A percentile compares a stretch with the other conserved stretches of the same genome.
Evolutionary conservation across 2,888 invertebrate genomes (phyloP).

Genomic region (Drosophila kambysellisi): DNA sequence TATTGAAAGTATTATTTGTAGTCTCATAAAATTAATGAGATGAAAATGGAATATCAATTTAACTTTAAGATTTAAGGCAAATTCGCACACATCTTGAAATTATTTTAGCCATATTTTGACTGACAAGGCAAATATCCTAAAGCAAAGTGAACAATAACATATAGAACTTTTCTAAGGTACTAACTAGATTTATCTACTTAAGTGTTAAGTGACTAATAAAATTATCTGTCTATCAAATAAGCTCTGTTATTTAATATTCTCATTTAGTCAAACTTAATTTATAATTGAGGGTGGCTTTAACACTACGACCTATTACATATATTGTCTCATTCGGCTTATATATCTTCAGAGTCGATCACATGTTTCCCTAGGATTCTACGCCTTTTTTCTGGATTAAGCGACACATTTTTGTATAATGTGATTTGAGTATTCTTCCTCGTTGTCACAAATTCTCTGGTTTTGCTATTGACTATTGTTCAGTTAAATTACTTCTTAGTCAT

Average conservation of each 20-base stretch:
- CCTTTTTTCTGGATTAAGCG: not conserved
- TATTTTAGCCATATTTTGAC: not conserved
- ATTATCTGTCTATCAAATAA: not conserved
- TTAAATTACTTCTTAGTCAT: accelerated
- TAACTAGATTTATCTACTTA: not conserved
- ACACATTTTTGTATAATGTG: not conserved
- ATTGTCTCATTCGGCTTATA: not conserved
- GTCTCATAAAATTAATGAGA: not conserved
- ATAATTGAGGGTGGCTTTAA: not conserved
- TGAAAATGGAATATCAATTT: too few species aligned
- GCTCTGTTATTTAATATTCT: not conserved
- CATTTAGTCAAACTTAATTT: not conserved
- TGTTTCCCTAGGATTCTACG: not conserved
- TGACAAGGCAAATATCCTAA: not conserved
- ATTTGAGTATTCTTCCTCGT: not conserved
- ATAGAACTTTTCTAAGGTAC: not conserved
- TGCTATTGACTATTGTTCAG: not conserved
- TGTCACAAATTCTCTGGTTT: too few species aligned
- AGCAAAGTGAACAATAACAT: accelerated
- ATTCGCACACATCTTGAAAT: not conserved
- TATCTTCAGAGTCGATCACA: not conserved
- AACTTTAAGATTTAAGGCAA: not conserved
- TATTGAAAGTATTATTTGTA: not conserved
- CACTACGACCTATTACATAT: not conserved
- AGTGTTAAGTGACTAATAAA: not conserved